Evolutionary conservation across 2,888 invertebrate species (phyloP).

Genomic region (Synergus itoensis): DNA sequence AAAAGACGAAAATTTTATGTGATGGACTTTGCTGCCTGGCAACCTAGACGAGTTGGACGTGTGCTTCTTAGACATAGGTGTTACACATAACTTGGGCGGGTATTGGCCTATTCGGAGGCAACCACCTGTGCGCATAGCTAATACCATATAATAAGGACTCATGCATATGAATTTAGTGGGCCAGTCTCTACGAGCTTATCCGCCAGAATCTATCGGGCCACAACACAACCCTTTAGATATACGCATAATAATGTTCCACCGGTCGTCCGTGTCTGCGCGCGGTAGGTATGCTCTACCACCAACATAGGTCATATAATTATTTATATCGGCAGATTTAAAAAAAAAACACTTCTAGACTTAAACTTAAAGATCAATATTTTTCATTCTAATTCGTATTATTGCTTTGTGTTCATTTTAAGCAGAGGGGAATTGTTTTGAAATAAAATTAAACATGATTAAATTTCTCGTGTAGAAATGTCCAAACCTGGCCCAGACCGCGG

Average conservation of each 20-base stretch:
- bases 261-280: slow-evolving; percentile 21
- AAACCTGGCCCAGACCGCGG: too few relatives aligned
- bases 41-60: slow-evolving; percentile 48
- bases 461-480: too few relatives aligned
- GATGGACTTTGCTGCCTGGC: slow-evolving; percentile 30
- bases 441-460: too few relatives aligned
- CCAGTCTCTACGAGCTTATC: slow-evolving; percentile 71
- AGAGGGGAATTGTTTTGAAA: too few relatives aligned
- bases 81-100: slow-evolving; percentile 66
- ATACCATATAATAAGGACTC: slow-evolving; percentile 75
- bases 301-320: slow-evolving; percentile 2
- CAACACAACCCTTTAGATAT: slow-evolving; percentile 56
- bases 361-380: too few relatives aligned
- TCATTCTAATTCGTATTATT: too few relatives aligned
- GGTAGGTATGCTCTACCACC: not conserved
- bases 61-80: slow-evolving; percentile 61
- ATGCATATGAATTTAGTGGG: slow-evolving; percentile 73
- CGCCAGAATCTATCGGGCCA: slow-evolving; percentile 57
- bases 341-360: not conserved
- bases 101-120: slow-evolving; percentile 66
- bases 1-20: slow-evolving; percentile 38
- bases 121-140: slow-evolving; percentile 77
- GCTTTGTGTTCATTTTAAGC: too few relatives aligned
- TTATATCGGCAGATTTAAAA: not conserved
- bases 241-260: slow-evolving; percentile 55